Evolutionary conservation across 2,888 invertebrate species (phyloP).

Genomic region (Lordiphosa fenestrarum): DNA sequence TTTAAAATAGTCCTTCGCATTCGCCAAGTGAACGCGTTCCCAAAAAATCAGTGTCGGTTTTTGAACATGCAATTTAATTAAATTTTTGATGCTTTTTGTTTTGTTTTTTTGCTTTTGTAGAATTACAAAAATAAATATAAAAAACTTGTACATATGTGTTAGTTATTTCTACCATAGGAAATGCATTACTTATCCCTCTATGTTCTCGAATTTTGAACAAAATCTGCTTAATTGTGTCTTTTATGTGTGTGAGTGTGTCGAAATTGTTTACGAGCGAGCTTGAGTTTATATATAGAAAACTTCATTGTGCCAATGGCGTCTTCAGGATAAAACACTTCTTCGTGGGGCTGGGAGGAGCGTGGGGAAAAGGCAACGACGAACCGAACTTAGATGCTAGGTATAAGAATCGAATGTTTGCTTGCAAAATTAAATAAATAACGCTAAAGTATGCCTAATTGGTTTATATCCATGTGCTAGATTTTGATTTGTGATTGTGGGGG

Average conservation of each 20-base stretch:
- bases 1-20: too few species aligned
- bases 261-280: slow-evolving; percentile 15
- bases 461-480: slow-evolving; percentile 71
- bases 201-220: slow-evolving; percentile 7
- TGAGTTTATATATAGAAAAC: slow-evolving; percentile 5
- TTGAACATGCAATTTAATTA: slow-evolving; percentile 67
- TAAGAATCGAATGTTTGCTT: slow-evolving; percentile 40
- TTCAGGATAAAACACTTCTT: slow-evolving; percentile 31
- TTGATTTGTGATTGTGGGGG: slow-evolving; percentile 46
- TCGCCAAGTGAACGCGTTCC: too few species aligned
- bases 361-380: slow-evolving; percentile 10
- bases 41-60: slow-evolving; percentile 1
- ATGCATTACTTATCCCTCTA: slow-evolving; percentile 51
- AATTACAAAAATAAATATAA: slow-evolving; percentile 72
- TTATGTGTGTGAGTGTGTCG: slow-evolving; percentile 11
- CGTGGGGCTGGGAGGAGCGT: slow-evolving; percentile 27
- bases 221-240: slow-evolving; percentile 21
- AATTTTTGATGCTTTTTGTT: slow-evolving; percentile 39
- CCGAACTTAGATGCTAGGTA: slow-evolving; percentile 27
- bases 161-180: slow-evolving; percentile 69
- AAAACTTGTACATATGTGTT: slow-evolving; percentile 70
- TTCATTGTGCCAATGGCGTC: slow-evolving; percentile 7
- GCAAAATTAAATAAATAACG: slow-evolving; percentile 66
- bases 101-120: slow-evolving; percentile 44
- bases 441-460: slow-evolving; percentile 71